phyloP scores from a whole-genome alignment of 2,113 vertebrate species.

The Oreamnos americanus region DNA sequence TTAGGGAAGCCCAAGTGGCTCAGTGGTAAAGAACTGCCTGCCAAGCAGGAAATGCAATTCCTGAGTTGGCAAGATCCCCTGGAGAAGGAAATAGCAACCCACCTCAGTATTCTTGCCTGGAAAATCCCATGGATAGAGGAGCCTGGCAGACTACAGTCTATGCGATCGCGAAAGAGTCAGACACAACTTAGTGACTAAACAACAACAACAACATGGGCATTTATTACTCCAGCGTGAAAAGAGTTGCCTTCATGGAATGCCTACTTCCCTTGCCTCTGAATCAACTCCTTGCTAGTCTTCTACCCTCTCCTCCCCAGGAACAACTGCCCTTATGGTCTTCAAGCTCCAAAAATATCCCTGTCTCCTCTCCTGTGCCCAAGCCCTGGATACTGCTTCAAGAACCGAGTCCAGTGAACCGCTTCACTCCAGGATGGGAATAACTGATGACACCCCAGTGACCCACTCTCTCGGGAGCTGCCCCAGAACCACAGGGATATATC shows the following conservation, averaged over 20 bases:
- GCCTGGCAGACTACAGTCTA: background rate
- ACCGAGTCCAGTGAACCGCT: background rate
- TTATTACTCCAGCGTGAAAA: background rate
- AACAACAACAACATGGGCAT: background rate
- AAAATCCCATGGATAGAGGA: background rate
- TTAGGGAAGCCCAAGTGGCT: background rate
- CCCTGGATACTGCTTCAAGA: background rate
- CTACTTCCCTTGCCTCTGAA: background rate
- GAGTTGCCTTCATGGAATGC: background rate
- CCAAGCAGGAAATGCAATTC: background rate
- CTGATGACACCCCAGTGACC: background rate
- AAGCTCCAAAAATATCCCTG: background rate
- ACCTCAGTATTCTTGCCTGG: background rate
- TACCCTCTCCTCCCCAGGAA: rapidly evolving
- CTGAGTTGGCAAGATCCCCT: background rate
- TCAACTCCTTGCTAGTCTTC: background rate
- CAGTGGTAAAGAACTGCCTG: background rate
- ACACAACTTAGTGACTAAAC: background rate
- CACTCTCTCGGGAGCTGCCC: background rate
- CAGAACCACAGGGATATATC: background rate
- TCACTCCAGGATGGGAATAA: background rate
- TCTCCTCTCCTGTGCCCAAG: background rate
- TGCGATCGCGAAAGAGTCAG: rapidly evolving
- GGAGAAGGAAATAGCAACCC: background rate
- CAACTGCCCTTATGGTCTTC: background rate